These are phyloP conservation scores for Sebastes glaucus DNA, from an alignment of 2,797 vertebrate genomes.

Conservation along the genomic window DNA sequence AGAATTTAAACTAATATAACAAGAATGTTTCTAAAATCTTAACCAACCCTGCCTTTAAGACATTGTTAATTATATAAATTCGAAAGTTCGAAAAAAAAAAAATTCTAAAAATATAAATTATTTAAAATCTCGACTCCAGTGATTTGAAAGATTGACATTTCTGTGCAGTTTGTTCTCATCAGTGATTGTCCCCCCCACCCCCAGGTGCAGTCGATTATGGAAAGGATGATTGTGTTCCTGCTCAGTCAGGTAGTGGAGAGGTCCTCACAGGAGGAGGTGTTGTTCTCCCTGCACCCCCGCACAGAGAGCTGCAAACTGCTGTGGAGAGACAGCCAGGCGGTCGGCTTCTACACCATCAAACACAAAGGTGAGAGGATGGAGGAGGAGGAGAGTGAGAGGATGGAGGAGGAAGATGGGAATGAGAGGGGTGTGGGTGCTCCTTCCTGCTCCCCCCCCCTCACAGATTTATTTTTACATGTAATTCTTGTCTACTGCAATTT, in stretches of 20 bases:
- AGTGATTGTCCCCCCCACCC: not conserved
- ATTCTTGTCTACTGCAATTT: not conserved
- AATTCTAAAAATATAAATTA: no score
- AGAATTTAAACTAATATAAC: no score
- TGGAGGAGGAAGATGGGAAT: not conserved
- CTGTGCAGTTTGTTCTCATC: not conserved
- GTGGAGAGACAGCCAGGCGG: constrained; percentile 87
- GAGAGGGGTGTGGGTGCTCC: no score
- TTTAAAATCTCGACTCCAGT: no score
- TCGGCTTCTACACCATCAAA: constrained; percentile 92
- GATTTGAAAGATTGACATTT: not conserved
- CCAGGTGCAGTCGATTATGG: constrained; percentile 88
- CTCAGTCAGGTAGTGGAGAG: constrained; percentile 89
- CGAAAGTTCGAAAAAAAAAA: no score
- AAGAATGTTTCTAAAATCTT: no score
- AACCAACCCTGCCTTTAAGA: not conserved
- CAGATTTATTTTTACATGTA: not conserved
- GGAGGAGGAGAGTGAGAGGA: constrained; percentile 23
- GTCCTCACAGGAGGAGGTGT: constrained; percentile 65
- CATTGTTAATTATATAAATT: not conserved
- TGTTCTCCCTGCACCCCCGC: constrained; percentile 86
- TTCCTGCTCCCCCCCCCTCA: no score
- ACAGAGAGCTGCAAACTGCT: constrained; percentile 89
- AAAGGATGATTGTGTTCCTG: constrained; percentile 92
- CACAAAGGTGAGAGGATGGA: constrained; percentile 81